Evolutionary conservation across 2,888 invertebrate species (phyloP).

Genomic region (Ornithoptera priamus): DNA sequence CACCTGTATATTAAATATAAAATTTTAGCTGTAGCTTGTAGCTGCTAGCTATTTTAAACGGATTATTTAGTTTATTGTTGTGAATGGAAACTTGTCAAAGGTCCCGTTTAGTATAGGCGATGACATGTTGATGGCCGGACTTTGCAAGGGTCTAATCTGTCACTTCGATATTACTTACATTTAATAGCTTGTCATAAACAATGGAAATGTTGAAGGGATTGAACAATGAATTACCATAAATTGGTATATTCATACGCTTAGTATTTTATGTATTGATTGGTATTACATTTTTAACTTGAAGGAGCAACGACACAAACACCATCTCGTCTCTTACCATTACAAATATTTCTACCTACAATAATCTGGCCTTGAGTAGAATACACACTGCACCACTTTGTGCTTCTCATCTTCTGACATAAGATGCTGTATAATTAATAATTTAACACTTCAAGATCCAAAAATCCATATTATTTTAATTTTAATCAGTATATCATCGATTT

Average conservation of each 20-base stretch:
- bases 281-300: no score
- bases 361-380: no score
- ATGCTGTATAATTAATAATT: no score
- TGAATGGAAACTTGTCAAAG: constrained; percentile 18
- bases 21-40: not conserved
- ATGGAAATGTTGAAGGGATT: constrained; percentile 26
- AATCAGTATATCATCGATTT: no score
- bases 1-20: not conserved
- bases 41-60: constrained; percentile 4
- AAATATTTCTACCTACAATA: no score
- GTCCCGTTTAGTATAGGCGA: constrained; percentile 34
- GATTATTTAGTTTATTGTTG: constrained; percentile 28
- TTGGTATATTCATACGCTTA: not conserved
- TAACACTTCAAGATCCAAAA: no score
- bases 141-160: constrained; percentile 50
- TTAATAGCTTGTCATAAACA: constrained; percentile 53
- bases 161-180: constrained; percentile 45
- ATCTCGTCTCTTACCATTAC: no score
- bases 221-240: not conserved
- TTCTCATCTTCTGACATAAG: no score
- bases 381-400: no score
- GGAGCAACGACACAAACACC: no score
- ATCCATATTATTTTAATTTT: no score
- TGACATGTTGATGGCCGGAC: constrained; percentile 39
- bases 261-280: no score